A percentile compares a stretch with the other conserved stretches of the same genome.
Conservation (phyloP, 1,140 invertebrate genomes). For the Homarus americanus region DNA sequence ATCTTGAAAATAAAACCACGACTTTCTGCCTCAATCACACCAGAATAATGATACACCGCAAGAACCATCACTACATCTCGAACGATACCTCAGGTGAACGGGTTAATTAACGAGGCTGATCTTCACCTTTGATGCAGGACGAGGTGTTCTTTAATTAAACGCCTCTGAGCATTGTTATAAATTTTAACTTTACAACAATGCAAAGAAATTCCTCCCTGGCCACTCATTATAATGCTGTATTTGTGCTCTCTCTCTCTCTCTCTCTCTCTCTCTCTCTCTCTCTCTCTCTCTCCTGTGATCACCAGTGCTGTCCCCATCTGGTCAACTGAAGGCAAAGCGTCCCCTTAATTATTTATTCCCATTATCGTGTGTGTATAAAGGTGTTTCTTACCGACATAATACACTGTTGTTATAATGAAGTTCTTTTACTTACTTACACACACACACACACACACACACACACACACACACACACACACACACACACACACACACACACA, state of each 20-base stretch:
- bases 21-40: no score
- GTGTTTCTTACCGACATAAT: no score
- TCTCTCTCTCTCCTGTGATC: no score
- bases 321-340: no score
- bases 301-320: background rate
- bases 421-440: background rate
- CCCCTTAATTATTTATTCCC: no score
- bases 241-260: background rate
- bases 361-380: no score
- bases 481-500: constrained; percentile 11
- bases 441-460: background rate
- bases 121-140: background rate
- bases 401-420: no score
- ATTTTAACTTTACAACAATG: constrained; percentile 17
- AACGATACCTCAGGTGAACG: no score
- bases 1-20: no score
- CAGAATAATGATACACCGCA: no score
- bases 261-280: constrained; percentile 17
- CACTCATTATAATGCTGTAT: background rate
- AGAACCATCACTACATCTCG: no score
- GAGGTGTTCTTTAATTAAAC: constrained; percentile 2
- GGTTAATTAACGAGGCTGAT: background rate
- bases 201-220: background rate
- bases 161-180: background rate
- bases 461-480: constrained; percentile 45